Evolutionary conservation across 2,797 vertebrate species (phyloP).

Genomic region (Typhlichthys eigenmanni): DNA sequence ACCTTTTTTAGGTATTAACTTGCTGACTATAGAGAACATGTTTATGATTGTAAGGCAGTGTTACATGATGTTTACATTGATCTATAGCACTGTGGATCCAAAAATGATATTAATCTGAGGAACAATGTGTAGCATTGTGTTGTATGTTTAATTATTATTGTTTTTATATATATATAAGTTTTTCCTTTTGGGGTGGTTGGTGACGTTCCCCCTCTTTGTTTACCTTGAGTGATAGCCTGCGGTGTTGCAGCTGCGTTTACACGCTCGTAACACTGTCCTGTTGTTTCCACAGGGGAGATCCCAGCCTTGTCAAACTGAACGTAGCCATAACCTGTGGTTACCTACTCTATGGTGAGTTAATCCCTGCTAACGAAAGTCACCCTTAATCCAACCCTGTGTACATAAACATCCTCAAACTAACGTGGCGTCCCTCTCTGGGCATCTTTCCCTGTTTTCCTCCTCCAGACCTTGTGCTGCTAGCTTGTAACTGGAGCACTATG

Average conservation of each 20-base stretch:
- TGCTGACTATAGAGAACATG: background rate
- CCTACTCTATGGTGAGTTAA: slow-evolving; percentile 79
- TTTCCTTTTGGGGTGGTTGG: background rate
- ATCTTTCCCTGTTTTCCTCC: background rate
- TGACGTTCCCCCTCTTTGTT: slow-evolving; percentile 6
- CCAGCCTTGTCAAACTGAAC: slow-evolving; percentile 78
- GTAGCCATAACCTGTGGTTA: slow-evolving; percentile 85
- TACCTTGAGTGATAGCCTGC: slow-evolving; percentile 3
- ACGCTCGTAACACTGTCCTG: slow-evolving; percentile 19
- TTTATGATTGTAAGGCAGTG: background rate
- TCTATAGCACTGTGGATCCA: slow-evolving; percentile 10
- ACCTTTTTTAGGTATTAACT: no score
- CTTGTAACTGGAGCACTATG: slow-evolving; percentile 82
- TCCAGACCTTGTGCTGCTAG: slow-evolving; percentile 80
- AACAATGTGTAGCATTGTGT: background rate
- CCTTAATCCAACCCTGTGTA: no score
- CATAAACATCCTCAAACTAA: no score
- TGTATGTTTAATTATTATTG: no score
- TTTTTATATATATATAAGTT: background rate
- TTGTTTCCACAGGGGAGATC: slow-evolving; percentile 76
- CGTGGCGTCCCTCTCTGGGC: no score
- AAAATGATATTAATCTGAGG: slow-evolving; percentile 19
- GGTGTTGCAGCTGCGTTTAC: slow-evolving; percentile 10
- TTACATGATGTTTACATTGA: slow-evolving; percentile 10
- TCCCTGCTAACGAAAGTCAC: no score